Conservation (phyloP, 2,113 vertebrate species). For the Crypturellus undulatus region DNA sequence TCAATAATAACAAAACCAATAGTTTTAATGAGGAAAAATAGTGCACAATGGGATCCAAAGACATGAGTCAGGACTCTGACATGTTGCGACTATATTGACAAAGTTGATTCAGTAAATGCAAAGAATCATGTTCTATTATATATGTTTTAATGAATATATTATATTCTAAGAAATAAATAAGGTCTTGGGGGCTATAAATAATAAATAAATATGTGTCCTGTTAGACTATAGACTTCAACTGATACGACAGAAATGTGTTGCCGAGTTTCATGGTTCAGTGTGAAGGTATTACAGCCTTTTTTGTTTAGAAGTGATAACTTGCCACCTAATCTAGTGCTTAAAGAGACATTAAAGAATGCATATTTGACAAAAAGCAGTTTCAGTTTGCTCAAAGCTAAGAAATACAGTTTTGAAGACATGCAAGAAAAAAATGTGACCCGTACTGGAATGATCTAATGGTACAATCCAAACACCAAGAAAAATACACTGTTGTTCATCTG, state of each 20-base stretch:
- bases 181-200: neutral
- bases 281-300: neutral
- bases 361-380: neutral
- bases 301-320: neutral
- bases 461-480: neutral
- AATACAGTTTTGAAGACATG: neutral
- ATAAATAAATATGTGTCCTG: neutral
- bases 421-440: neutral
- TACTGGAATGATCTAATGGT: neutral
- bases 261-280: rapidly evolving
- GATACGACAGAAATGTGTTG: neutral
- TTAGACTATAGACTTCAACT: neutral
- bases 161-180: neutral
- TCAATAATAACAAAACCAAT: neutral
- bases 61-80: neutral
- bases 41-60: rapidly evolving
- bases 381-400: neutral
- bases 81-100: neutral
- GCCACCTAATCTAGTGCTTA: neutral
- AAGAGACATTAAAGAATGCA: no score
- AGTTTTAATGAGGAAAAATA: neutral
- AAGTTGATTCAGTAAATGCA: neutral
- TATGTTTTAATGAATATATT: no score
- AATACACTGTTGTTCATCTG: neutral
- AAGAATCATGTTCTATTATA: neutral